Evolutionary conservation across 2,113 vertebrate genomes (phyloP).

Genomic region (Channa maculata): DNA sequence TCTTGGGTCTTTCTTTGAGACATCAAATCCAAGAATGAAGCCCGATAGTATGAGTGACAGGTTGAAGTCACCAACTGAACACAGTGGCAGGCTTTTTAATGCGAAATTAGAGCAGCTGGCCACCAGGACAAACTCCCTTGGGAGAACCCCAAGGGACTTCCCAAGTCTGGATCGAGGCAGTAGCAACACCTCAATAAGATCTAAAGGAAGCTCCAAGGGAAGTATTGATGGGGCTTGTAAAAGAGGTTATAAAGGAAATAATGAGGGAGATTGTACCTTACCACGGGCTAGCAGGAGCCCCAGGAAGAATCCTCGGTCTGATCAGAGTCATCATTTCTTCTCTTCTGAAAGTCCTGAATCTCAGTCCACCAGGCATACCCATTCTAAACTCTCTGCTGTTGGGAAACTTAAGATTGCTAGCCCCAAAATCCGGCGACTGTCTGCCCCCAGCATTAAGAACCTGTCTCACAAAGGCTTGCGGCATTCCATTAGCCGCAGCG

Average conservation of each 20-base stretch:
- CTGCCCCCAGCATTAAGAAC: constrained; percentile 89
- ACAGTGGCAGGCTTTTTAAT: constrained; percentile 90
- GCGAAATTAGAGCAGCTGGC: constrained; percentile 92
- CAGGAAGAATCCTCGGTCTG: constrained; percentile 84
- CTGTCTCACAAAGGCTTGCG: constrained; percentile 89
- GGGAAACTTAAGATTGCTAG: constrained; percentile 91
- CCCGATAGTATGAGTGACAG: constrained; percentile 44
- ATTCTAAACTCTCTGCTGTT: constrained; percentile 89
- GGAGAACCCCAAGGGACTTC: constrained; percentile 80
- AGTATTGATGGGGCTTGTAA: constrained; percentile 41
- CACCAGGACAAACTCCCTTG: constrained; percentile 88
- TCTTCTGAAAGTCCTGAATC: constrained; percentile 47
- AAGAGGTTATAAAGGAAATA: constrained; percentile 68
- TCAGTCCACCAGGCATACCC: constrained; percentile 82
- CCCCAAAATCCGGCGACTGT: constrained; percentile 89
- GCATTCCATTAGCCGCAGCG: constrained; percentile 88
- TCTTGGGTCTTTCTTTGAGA: constrained; percentile 55
- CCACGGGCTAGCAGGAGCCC: constrained; percentile 86
- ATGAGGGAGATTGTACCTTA: constrained; percentile 88
- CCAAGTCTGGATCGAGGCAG: constrained; percentile 87
- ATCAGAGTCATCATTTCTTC: constrained; percentile 58
- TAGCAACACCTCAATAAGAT: constrained; percentile 86
- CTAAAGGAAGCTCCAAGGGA: constrained; percentile 75
- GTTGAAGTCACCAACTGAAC: constrained; percentile 78
- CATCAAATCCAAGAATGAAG: constrained; percentile 33